Evolutionary conservation across 2,113 vertebrate genomes (phyloP), one percentile per base, ranked within the genome.

Genomic region (Paramormyrops kingsleyae): DNA sequence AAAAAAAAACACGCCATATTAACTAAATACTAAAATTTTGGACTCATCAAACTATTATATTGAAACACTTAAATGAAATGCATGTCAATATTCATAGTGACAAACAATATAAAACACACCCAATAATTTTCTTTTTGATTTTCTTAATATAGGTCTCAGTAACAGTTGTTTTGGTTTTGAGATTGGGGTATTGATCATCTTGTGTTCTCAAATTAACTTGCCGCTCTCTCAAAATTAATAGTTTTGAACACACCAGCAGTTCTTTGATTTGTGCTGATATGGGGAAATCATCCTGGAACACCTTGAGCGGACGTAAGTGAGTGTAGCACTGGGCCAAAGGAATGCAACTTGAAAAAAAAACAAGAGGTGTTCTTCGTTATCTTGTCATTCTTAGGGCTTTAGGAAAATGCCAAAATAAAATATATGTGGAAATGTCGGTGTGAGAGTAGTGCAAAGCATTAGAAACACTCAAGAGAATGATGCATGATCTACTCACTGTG

Each of bases 251-350:
- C 88, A 31, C 62, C 88, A 88, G 88, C 62, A 88, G 66, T 74
- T 88, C 88, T 77, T 88, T 88, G 88, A 88, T 88, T 88, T 88
- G 21, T 88, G 59, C 46, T 88, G 86, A 87, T 31, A 56, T 87
- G 50, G 86, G 31, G 50, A 49, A 80, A 42, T 42, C 31, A 87
- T 50, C 46, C 50, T 53, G 86, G 50, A 80, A 50, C 27, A 24
- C 31, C n/a, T 31, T 87, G 49, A 53, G 86, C n/a, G 31, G 49
- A 56, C 31, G 17, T 13, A 50, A 53, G 31, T n/a, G 8, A 87
- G 49, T 7, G 49, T 39, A 56, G 59, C 19, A 9, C 86, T 19
- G n/a, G 0, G n/a, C 13, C n/a, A n/a, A 87, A 17, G 86, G 13
- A 19, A 50, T 59, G 5, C 49, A 56, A 86, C 31, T 31, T 53